Percentiles rank a stretch among this genome's conserved stretches.
Evolutionary conservation across 2,113 vertebrate genomes (phyloP).

Genomic region (Cyprinodon tularosa): DNA sequence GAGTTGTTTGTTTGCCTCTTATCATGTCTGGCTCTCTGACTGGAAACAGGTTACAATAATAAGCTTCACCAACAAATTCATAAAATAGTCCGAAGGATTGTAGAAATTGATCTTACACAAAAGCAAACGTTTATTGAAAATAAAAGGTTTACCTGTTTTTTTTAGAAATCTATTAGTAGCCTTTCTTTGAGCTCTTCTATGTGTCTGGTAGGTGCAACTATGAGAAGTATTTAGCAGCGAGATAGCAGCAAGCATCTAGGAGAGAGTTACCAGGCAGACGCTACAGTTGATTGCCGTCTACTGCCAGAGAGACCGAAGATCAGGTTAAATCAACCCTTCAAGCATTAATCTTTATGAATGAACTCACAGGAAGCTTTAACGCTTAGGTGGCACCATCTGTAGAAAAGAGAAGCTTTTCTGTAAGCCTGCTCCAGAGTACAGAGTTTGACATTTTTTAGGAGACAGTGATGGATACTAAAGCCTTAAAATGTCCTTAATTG

Average conservation of each 20-base stretch:
- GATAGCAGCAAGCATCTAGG: not conserved
- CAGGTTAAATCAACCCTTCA: not conserved
- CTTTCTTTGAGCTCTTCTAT: not conserved
- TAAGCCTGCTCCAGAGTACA: not conserved
- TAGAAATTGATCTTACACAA: not conserved
- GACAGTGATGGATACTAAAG: not conserved
- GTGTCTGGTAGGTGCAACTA: not conserved
- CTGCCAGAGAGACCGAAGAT: slow-evolving; percentile 9
- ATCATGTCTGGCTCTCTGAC: not conserved
- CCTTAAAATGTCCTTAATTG: slow-evolving; percentile 5
- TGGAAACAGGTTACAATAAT: no score
- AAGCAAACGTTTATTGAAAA: not conserved
- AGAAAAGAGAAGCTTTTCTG: not conserved
- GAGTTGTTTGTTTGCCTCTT: no score
- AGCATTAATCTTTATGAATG: not conserved
- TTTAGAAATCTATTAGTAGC: not conserved
- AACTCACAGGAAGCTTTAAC: not conserved
- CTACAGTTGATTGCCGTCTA: not conserved
- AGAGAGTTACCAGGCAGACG: slow-evolving; percentile 10
- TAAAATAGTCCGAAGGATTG: not conserved
- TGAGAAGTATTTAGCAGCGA: slow-evolving; percentile 10
- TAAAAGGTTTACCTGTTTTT: not conserved
- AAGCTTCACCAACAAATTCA: not conserved
- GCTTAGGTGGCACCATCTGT: not conserved
- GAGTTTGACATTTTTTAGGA: slow-evolving; percentile 9